phyloP scores from a whole-genome alignment of 2,797 vertebrate genomes.

The Epinephelus malabaricus region DNA sequence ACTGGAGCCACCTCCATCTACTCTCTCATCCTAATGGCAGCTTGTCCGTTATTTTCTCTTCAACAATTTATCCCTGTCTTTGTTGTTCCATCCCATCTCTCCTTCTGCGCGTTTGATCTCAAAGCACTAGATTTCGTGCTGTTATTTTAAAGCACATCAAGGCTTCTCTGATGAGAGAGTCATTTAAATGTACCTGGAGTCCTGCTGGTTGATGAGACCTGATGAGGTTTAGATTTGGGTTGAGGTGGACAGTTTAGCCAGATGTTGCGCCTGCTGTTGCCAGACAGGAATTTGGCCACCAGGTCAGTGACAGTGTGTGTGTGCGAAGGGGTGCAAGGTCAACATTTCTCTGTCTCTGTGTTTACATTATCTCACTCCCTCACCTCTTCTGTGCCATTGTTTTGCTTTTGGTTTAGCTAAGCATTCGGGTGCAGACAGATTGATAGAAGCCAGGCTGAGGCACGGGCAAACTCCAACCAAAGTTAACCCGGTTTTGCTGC shows the following conservation, averaged over 20 bases:
- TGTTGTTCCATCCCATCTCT: slow-evolving; percentile 68
- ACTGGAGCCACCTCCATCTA: slow-evolving; percentile 70
- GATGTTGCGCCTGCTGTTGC: slow-evolving; percentile 63
- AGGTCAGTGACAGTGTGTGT: slow-evolving; percentile 52
- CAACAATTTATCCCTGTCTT: slow-evolving; percentile 66
- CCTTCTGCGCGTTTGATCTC: slow-evolving; percentile 69
- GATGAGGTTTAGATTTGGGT: slow-evolving; percentile 33
- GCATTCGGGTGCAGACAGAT: slow-evolving; percentile 74
- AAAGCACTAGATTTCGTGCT: slow-evolving; percentile 59
- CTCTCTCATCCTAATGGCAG: slow-evolving; percentile 72
- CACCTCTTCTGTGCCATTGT: slow-evolving; percentile 64
- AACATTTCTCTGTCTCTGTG: slow-evolving; percentile 67
- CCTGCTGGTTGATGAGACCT: slow-evolving; percentile 41
- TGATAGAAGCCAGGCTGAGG: slow-evolving; percentile 78
- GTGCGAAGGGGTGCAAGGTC: slow-evolving; percentile 66
- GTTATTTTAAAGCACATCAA: slow-evolving; percentile 68
- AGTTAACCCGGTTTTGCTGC: slow-evolving; percentile 35
- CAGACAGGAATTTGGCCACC: slow-evolving; percentile 63
- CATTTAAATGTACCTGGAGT: slow-evolving; percentile 33
- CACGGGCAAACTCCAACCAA: slow-evolving; percentile 47
- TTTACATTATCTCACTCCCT: slow-evolving; percentile 70
- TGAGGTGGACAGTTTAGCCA: slow-evolving; percentile 51
- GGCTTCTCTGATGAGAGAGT: slow-evolving; percentile 17
- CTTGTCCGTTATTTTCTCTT: slow-evolving; percentile 70
- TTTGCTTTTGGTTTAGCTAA: slow-evolving; percentile 70